These are phyloP conservation scores for Pomacea canaliculata DNA, from an alignment of 2,888 invertebrate genomes.

Conservation along the genomic window DNA sequence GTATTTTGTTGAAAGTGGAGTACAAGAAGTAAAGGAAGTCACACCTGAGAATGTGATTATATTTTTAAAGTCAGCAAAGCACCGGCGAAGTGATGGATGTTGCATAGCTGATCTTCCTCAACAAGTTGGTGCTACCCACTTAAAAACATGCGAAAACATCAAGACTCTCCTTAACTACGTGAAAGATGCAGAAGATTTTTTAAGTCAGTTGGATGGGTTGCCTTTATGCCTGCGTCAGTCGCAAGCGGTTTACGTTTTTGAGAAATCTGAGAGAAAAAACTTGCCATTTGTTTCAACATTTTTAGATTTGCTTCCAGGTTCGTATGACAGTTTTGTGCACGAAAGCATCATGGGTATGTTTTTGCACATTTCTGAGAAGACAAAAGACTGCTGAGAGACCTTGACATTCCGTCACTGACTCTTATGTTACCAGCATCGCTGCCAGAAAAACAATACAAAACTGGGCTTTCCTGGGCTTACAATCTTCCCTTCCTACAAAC, in stretches of 20 bases:
- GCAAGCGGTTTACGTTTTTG: not conserved
- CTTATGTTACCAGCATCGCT: too few species aligned
- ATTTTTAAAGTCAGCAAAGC: constrained; percentile 20
- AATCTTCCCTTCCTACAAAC: not conserved
- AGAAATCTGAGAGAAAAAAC: not conserved
- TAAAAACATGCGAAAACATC: not conserved
- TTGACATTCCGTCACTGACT: too few species aligned
- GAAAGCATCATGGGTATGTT: too few species aligned
- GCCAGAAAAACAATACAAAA: too few species aligned
- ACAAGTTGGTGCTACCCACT: not conserved
- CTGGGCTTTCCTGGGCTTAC: too few species aligned
- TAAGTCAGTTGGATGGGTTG: not conserved
- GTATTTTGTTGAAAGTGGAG: constrained; percentile 7
- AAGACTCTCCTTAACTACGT: not conserved
- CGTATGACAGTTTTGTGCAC: not conserved
- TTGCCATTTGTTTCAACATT: not conserved
- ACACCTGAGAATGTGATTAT: constrained; percentile 19
- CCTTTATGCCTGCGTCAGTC: constrained; percentile 9
- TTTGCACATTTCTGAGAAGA: too few species aligned
- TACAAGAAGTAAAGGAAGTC: constrained; percentile 3
- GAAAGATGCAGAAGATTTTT: not conserved
- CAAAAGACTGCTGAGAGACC: too few species aligned
- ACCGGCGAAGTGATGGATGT: constrained; percentile 9
- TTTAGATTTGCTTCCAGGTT: not conserved
- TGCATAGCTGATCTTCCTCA: constrained; percentile 23